Base-by-base conservation (phyloP, 2,888 invertebrate genomes). In the Lithophane ornitopus region DNA sequence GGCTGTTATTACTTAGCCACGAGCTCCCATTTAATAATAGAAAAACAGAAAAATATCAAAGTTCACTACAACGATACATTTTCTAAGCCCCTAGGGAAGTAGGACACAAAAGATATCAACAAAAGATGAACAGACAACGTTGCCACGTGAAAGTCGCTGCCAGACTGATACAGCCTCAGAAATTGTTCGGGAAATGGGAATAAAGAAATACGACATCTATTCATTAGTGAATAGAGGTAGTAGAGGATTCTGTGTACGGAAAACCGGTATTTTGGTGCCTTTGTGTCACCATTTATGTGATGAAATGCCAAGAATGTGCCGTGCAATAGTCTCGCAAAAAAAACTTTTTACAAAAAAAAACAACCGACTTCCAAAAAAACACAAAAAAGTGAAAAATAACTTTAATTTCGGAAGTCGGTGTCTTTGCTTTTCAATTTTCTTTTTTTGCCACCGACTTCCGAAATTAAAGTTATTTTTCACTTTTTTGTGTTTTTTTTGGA, bases 151-250 rank as follows among this genome's bases (percentile, higher is more conserved):
- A 22, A 49, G 2, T 34, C 52, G 14, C 34, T 70, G 52, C 39
- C 44, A 62, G n/a, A 3, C 26, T 26, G 26, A 61, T 28, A 75
- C 16, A 26, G 56, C 19, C n/a, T 58, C 44, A 34, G 56, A 75
- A 77, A 77, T 77, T 56, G 78, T 77, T 49, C 66, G 46, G 56
- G 39, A 78, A 77, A 77, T 14, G n/a, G 7, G n/a, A 41, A 14
- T n/a, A 58, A 77, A 28, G 46, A 77, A 66, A 58, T 66, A 66
- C 14, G 65, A 62, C 44, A 14, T 46, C 22, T 39, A 46, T 46
- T 56, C 46, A 9, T 63, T 22, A 46, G 44, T 39, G 26, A 77
- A 77, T 65, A 9, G 46, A 26, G 26, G 19, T n/a, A 22, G 26
- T 44, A 14, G 41, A 62, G 52, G 22, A 46, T 62, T 46, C 28